These are phyloP conservation scores for Sturnus vulgaris DNA, from an alignment of 2,113 vertebrate genomes.

Conservation along the genomic window DNA sequence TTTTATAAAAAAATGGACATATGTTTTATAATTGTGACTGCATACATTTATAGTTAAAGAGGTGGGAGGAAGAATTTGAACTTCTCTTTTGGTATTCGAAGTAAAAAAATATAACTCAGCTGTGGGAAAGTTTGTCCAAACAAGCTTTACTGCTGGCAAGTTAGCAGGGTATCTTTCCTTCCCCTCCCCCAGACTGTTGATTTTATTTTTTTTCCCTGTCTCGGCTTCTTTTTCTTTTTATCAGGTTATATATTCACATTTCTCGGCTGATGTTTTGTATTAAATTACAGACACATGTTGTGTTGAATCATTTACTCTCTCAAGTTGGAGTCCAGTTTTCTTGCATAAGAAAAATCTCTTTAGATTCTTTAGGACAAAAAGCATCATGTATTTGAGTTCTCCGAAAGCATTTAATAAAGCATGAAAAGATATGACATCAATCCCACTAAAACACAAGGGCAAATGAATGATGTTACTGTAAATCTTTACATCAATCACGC, in stretches of 20 bases:
- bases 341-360: constrained; percentile 59
- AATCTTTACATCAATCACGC: constrained; percentile 90
- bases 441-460: constrained; percentile 88
- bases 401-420: constrained; percentile 89
- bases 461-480: constrained; percentile 98
- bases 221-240: constrained; percentile 45
- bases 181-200: not conserved
- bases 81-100: not conserved
- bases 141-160: constrained; percentile 52
- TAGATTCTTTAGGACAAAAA: constrained; percentile 83
- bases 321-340: constrained; percentile 72
- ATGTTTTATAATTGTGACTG: not conserved
- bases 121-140: constrained; percentile 51
- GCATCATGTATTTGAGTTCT: constrained; percentile 79
- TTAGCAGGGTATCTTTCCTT: constrained; percentile 62
- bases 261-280: constrained; percentile 81
- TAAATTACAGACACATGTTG: constrained; percentile 84
- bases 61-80: not conserved
- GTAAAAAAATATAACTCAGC: not conserved
- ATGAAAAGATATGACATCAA: constrained; percentile 99
- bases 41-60: constrained; percentile 12
- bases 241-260: constrained; percentile 75
- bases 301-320: constrained; percentile 87
- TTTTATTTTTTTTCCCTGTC: not conserved
- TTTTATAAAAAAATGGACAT: not conserved